Conservation (phyloP, 1,140 invertebrate genomes). For the Caerostris darwini region DNA sequence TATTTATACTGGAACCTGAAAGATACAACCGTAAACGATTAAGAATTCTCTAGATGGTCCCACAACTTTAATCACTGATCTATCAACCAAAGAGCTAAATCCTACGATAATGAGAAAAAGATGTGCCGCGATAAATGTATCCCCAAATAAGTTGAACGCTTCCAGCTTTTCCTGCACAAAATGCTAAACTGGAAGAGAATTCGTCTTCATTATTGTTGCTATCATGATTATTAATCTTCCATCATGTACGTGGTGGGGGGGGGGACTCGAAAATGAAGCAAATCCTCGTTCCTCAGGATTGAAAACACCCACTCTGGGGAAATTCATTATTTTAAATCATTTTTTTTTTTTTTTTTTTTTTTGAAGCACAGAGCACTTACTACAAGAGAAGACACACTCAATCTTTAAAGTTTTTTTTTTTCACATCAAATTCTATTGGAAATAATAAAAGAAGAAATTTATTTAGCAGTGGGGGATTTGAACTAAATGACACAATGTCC, state of each 20-base stretch:
- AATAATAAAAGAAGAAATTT: too few relatives aligned
- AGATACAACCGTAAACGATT: conserved; percentile 18
- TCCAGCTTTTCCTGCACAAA: background rate
- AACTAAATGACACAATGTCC: too few relatives aligned
- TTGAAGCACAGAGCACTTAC: too few relatives aligned
- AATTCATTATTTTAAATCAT: conserved; percentile 40
- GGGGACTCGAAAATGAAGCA: background rate
- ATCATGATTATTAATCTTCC: conserved; percentile 38
- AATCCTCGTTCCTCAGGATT: background rate
- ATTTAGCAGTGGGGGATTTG: too few relatives aligned
- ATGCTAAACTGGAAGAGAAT: conserved; percentile 2
- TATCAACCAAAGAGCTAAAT: conserved; percentile 12
- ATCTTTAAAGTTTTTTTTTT: too few relatives aligned
- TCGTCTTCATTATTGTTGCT: conserved; percentile 37
- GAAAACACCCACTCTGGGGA: conserved; percentile 12
- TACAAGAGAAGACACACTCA: too few relatives aligned
- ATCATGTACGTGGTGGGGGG: background rate
- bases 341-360: background rate
- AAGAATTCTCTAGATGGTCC: conserved; percentile 24
- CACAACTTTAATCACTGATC: conserved; percentile 39
- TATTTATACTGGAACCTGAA: background rate
- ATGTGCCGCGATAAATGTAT: background rate
- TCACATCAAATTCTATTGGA: too few relatives aligned
- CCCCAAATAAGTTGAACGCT: background rate
- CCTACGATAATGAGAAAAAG: conserved; percentile 20